Conservation (phyloP, 2,113 vertebrate genomes). For the Pterocles burchelli region DNA sequence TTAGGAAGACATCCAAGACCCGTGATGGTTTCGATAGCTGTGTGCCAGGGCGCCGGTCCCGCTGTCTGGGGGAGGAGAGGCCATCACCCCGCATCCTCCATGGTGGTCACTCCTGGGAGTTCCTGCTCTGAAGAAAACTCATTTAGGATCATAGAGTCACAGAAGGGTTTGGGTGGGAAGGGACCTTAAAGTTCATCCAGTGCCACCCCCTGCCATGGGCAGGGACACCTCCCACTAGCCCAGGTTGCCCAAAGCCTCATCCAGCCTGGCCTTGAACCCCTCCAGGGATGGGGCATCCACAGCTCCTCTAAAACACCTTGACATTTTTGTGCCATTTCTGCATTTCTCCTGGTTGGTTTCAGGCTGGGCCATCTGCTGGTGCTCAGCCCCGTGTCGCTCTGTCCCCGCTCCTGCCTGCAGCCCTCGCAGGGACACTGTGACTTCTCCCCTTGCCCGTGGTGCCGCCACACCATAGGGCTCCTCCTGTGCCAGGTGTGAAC, state of each 20-base stretch:
- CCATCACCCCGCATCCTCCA: rapidly evolving
- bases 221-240: no score
- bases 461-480: background rate
- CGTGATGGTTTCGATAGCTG: background rate
- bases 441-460: background rate
- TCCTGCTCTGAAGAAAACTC: background rate
- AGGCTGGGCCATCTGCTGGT: background rate
- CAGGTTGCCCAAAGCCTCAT: no score
- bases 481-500: background rate
- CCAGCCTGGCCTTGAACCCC: no score
- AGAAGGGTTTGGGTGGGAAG: no score
- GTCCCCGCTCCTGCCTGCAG: background rate
- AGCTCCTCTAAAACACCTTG: background rate
- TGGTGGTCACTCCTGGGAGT: rapidly evolving
- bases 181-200: no score
- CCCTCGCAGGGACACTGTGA: rapidly evolving
- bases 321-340: background rate
- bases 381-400: rapidly evolving
- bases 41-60: background rate
- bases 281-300: no score
- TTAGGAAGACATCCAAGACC: constrained; percentile 3
- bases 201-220: no score
- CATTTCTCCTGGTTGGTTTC: background rate
- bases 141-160: background rate
- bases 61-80: background rate